Evolutionary conservation across 2,113 vertebrate genomes (phyloP).

Genomic region (Nyctereutes procyonoides): DNA sequence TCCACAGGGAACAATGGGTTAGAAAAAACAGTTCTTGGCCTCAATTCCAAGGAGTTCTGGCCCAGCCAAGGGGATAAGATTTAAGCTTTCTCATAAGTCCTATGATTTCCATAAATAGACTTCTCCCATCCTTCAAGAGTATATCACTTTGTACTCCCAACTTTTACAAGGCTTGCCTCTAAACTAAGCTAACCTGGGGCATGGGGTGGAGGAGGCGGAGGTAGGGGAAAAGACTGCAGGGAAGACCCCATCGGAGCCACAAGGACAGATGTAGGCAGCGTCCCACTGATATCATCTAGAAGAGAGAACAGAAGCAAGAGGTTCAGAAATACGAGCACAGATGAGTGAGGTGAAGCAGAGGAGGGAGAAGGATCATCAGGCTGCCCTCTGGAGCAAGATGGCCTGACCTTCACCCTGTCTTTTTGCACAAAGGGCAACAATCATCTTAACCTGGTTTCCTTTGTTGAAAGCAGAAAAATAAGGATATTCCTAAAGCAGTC

Average conservation of each 20-base stretch:
- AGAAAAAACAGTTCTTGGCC: slow-evolving; percentile 64
- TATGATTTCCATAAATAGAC: slow-evolving; percentile 51
- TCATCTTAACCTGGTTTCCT: slow-evolving; percentile 14
- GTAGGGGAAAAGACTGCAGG: slow-evolving; percentile 97
- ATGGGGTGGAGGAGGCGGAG: slow-evolving; percentile 95
- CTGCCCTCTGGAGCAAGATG: slow-evolving; percentile 8
- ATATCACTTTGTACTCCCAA: slow-evolving; percentile 53
- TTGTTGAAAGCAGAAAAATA: slow-evolving; percentile 2
- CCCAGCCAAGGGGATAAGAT: slow-evolving; percentile 46
- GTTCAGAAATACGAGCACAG: slow-evolving; percentile 72
- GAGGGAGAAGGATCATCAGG: slow-evolving; percentile 5
- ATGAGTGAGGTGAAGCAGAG: slow-evolving; percentile 47
- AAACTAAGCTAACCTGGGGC: slow-evolving; percentile 94
- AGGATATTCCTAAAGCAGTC: not conserved
- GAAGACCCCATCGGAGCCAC: slow-evolving; percentile 96
- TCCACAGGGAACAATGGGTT: slow-evolving; percentile 58
- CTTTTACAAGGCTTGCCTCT: slow-evolving; percentile 84
- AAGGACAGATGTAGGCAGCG: slow-evolving; percentile 94
- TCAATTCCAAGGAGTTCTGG: slow-evolving; percentile 66
- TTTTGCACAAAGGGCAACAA: not conserved
- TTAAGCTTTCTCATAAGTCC: slow-evolving; percentile 48
- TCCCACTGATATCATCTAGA: slow-evolving; percentile 97
- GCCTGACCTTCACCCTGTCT: slow-evolving; percentile 26
- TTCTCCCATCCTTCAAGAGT: slow-evolving; percentile 64
- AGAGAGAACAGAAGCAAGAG: slow-evolving; percentile 86